Evolutionary conservation across 2,113 vertebrate genomes (phyloP), one percentile per base, ranked within the genome.

Genomic region (Phaetusa simplex): DNA sequence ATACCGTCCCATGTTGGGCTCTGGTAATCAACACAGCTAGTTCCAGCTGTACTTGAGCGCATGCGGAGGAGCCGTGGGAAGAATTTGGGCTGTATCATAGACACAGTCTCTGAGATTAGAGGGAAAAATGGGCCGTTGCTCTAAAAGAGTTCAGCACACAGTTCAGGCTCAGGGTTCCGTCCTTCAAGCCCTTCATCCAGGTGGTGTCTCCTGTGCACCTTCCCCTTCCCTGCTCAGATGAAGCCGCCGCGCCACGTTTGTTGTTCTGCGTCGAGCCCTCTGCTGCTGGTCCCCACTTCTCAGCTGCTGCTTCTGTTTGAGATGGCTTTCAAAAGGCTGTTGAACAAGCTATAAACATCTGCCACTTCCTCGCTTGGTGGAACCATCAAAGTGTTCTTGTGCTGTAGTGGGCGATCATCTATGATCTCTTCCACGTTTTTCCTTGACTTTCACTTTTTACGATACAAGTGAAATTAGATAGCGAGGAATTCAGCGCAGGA

Each of bases 341-440:
- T n/a, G 61, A 79, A 70, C 58, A 62, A 74, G 61, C 83, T 87
- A 43, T 24, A 77, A 91, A 50, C 88, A 92, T 89, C 88, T 93
- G 91, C 82, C n/a, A 2, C 76, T n/a, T 58, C 53, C 92, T 62
- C 34, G 1, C 59, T 78, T 59, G 56, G 11, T 19, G 43, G 88
- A 85, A 7, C 80, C 83, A 85, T 79, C 77, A n/a, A 23, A 89
- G 94, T 11, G 49, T 53, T 84, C 74, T n/a, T 2, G 1, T 61
- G 43, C 88, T 42, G 22, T 4, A 7, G 27, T 34, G 80, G 76
- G 65, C 38, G 70, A 84, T 81, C 67, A 34, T 47, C 71, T 72
- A 8, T 58, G 86, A 47, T 78, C 36, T 79, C 78, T 85, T 30
- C 84, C 65, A 13, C 3, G 0, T 73, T 91, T 86, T 85, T 65